Conservation (phyloP, 2,113 vertebrate genomes). For the Aptenodytes patagonicus region DNA sequence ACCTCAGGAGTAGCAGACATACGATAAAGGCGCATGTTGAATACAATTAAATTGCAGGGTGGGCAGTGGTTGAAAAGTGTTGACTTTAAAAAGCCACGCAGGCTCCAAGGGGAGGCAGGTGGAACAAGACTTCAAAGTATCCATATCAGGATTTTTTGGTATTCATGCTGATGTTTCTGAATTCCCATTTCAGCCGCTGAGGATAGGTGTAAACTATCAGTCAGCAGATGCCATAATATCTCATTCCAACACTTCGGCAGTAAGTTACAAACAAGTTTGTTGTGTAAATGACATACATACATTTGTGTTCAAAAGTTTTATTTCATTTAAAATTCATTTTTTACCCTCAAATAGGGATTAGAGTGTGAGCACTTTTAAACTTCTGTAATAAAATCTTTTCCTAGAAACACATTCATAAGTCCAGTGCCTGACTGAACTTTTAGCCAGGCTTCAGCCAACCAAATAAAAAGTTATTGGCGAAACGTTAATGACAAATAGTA, state of each 20-base stretch:
- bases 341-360: not conserved
- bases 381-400: not conserved
- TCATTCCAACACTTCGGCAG: not conserved
- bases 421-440: not conserved
- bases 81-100: not conserved
- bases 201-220: not conserved
- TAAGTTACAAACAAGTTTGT: not conserved
- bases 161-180: not conserved
- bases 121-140: not conserved
- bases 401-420: not conserved
- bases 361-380: not conserved
- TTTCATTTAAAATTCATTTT: not conserved
- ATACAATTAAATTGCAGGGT: not conserved
- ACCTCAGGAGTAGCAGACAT: not conserved
- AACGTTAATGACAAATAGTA: not conserved
- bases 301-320: not conserved
- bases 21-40: accelerated
- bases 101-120: not conserved
- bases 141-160: not conserved
- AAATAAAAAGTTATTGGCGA: not conserved
- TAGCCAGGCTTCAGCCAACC: not conserved
- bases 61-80: not conserved
- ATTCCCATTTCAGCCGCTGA: not conserved
- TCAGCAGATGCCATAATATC: not conserved
- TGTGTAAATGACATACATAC: not conserved